Percentiles rank a stretch among this genome's conserved stretches.
Evolutionary conservation across 2,797 vertebrate species (phyloP).

Genomic region (Menidia menidia): DNA sequence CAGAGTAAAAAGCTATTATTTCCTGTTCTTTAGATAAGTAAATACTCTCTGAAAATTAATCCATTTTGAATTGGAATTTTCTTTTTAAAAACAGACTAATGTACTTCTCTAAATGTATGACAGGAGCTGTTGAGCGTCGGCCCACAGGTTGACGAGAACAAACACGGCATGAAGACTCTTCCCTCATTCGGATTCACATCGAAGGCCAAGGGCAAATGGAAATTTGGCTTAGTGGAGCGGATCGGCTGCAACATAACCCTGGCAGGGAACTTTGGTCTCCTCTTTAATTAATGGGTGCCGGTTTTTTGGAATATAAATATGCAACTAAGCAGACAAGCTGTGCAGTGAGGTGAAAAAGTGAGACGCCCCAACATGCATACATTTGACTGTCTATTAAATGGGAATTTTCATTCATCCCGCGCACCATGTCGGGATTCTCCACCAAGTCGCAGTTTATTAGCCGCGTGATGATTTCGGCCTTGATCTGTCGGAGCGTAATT

Average conservation of each 20-base stretch:
- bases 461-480: slow-evolving; percentile 16
- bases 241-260: slow-evolving; percentile 64
- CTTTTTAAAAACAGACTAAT: slow-evolving; percentile 12
- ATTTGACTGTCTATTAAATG: slow-evolving; percentile 53
- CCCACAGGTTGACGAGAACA: slow-evolving; percentile 81
- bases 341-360: slow-evolving; percentile 50
- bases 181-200: slow-evolving; percentile 66
- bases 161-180: slow-evolving; percentile 74
- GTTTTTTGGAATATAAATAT: slow-evolving; percentile 72
- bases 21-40: too few species aligned
- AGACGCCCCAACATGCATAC: slow-evolving; percentile 46
- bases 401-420: slow-evolving; percentile 20
- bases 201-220: slow-evolving; percentile 77
- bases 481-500: slow-evolving; percentile 27
- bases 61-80: slow-evolving; percentile 29
- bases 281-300: slow-evolving; percentile 75
- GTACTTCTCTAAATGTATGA: slow-evolving; percentile 74
- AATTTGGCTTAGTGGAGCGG: slow-evolving; percentile 72
- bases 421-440: slow-evolving; percentile 28
- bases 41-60: slow-evolving; percentile 5
- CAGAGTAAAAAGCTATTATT: too few species aligned
- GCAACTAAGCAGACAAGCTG: slow-evolving; percentile 54
- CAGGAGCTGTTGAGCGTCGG: slow-evolving; percentile 60
- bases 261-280: slow-evolving; percentile 68
- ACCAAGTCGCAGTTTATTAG: slow-evolving; percentile 36